A percentile compares a stretch with the other conserved stretches of the same genome.
Conservation (phyloP, 2,888 invertebrate genomes). For the Melanostoma scalare region DNA sequence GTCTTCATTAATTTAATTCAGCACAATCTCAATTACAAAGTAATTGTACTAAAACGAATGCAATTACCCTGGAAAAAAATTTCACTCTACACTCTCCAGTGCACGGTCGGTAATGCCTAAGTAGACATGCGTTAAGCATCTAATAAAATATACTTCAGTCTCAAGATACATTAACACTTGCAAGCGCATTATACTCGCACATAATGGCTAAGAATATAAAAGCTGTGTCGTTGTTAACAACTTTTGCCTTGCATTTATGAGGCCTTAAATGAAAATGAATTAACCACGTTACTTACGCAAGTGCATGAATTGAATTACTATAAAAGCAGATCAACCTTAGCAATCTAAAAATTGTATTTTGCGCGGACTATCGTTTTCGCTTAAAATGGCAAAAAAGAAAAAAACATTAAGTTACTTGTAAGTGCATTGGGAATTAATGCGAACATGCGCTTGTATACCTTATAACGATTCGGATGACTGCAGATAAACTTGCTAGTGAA, state of each 20-base stretch:
- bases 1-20: too few relatives aligned
- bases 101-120: conserved; percentile 4
- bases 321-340: conserved; percentile 1
- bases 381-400: too few relatives aligned
- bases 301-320: conserved; percentile 20
- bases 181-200: too few relatives aligned
- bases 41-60: background rate
- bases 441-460: too few relatives aligned
- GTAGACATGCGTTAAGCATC: conserved; percentile 7
- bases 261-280: conserved; percentile 19
- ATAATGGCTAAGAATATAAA: too few relatives aligned
- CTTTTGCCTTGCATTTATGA: conserved; percentile 21
- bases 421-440: too few relatives aligned
- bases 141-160: conserved; percentile 16
- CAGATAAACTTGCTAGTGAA: too few relatives aligned
- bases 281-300: conserved; percentile 27
- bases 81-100: conserved; percentile 3
- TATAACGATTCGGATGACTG: too few relatives aligned
- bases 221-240: background rate
- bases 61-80: background rate
- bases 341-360: background rate
- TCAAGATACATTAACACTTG: conserved; percentile 22
- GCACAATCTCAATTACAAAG: conserved; percentile 8
- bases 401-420: too few relatives aligned
- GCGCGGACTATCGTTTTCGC: too few relatives aligned